A percentile compares a stretch with the other conserved stretches of the same genome.
These are phyloP conservation scores for Danaus chrysippus DNA, from an alignment of 2,888 invertebrate species.

Conservation along the genomic window DNA sequence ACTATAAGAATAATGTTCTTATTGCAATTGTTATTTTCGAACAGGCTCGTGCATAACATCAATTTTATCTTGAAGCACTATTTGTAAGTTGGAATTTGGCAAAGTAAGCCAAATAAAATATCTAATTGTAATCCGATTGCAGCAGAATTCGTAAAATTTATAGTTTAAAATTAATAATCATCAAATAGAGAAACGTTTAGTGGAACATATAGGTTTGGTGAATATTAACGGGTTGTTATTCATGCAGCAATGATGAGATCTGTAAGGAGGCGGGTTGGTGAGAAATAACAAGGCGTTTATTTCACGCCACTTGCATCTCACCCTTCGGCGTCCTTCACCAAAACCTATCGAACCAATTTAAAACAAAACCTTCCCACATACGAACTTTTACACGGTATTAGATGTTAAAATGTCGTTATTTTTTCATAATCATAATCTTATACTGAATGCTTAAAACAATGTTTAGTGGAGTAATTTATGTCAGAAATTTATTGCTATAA, in stretches of 20 bases:
- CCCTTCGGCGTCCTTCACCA: constrained; percentile 14
- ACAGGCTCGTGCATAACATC: constrained; percentile 13
- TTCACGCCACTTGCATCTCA: constrained; percentile 30
- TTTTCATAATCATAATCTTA: not conserved
- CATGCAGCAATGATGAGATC: constrained; percentile 26
- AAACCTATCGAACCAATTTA: constrained; percentile 15
- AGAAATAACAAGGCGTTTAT: constrained; percentile 31
- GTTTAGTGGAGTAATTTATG: not conserved
- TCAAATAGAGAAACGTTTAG: too few species aligned
- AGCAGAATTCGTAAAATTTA: not conserved
- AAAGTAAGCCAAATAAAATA: constrained; percentile 25
- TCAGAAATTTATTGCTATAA: not conserved
- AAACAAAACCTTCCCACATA: not conserved
- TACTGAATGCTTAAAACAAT: not conserved
- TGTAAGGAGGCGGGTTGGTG: constrained; percentile 21
- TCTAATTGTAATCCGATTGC: constrained; percentile 15
- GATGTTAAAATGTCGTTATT: not conserved
- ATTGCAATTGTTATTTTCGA: not conserved
- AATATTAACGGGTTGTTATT: constrained; percentile 18
- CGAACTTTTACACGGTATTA: constrained; percentile 3
- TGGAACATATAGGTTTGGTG: constrained; percentile 6
- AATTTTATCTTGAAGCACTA: constrained; percentile 34
- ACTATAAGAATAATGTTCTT: constrained; percentile 1
- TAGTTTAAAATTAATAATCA: too few species aligned
- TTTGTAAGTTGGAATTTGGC: constrained; percentile 34